These are phyloP conservation scores for Cydia pomonella DNA, from an alignment of 1,140 invertebrate species.

Conservation along the genomic window DNA sequence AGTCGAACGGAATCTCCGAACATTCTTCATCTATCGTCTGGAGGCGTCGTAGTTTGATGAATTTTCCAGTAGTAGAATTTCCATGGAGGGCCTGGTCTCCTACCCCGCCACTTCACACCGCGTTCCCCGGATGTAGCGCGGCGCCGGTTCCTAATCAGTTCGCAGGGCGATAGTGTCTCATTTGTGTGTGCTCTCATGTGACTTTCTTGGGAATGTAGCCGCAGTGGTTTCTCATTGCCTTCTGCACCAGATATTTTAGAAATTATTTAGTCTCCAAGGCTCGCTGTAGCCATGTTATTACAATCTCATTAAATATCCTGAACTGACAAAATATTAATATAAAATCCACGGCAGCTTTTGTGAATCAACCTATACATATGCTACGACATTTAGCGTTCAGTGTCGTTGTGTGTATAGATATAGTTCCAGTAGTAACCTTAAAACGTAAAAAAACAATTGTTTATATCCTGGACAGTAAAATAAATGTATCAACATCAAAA, in stretches of 20 bases:
- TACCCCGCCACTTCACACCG: conserved; percentile 32
- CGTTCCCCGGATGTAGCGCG: conserved; percentile 35
- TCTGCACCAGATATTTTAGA: conserved; percentile 36
- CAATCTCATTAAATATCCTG: too few species aligned
- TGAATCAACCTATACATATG: too few species aligned
- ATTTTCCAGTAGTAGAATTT: conserved; percentile 23
- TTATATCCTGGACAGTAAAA: neutral
- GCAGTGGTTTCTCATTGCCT: conserved; percentile 42
- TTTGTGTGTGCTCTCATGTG: conserved; percentile 33
- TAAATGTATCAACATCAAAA: conserved; percentile 1
- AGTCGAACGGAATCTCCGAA: too few species aligned
- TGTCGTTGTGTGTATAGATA: too few species aligned
- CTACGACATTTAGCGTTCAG: too few species aligned
- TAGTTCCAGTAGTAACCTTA: too few species aligned
- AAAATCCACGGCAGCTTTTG: too few species aligned
- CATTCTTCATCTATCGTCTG: neutral
- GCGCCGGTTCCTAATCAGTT: conserved; percentile 37
- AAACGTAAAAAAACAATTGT: too few species aligned
- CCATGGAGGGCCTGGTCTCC: conserved; percentile 39
- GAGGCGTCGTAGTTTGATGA: conserved; percentile 17
- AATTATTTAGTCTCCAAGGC: too few species aligned
- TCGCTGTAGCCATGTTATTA: too few species aligned
- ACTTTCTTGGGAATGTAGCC: conserved; percentile 38
- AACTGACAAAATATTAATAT: too few species aligned
- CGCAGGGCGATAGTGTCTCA: conserved; percentile 13